Evolutionary conservation across 1,140 invertebrate genomes (phyloP).

Genomic region (Macrocentrus cingulum): DNA sequence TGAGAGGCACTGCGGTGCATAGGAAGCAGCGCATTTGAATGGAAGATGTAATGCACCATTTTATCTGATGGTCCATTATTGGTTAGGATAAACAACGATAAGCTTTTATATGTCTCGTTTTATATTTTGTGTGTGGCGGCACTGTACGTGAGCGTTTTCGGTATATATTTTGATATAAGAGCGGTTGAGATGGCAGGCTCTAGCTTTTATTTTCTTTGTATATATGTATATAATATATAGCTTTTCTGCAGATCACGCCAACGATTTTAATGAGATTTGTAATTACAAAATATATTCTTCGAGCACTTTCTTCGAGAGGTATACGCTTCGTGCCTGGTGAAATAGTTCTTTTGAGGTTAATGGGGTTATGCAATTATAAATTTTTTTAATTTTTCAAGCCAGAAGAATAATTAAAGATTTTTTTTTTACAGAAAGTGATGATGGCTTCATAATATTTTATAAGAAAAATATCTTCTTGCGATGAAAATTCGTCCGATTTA

Average conservation of each 20-base stretch:
- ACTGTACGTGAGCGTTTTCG: no score
- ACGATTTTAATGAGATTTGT: conserved; percentile 55
- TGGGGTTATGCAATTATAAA: background rate
- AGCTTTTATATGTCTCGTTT: no score
- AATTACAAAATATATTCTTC: conserved; percentile 44
- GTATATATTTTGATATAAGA: background rate
- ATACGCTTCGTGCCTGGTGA: conserved; percentile 2
- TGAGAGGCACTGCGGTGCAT: no score
- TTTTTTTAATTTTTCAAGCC: no score
- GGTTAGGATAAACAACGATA: no score
- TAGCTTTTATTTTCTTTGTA: no score
- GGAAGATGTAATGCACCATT: no score
- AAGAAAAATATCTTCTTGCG: no score
- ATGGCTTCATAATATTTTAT: background rate
- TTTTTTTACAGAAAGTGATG: background rate
- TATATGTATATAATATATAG: conserved; percentile 38
- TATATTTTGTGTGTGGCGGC: no score
- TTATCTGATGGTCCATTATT: no score
- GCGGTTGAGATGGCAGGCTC: background rate
- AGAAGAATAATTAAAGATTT: background rate
- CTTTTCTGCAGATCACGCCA: conserved; percentile 35
- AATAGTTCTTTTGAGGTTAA: conserved; percentile 2
- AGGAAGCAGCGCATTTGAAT: no score
- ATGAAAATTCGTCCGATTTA: no score
- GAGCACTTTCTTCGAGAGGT: background rate